These are phyloP conservation scores for Tenualosa ilisha DNA, from an alignment of 2,797 vertebrate genomes.

Conservation along the genomic window DNA sequence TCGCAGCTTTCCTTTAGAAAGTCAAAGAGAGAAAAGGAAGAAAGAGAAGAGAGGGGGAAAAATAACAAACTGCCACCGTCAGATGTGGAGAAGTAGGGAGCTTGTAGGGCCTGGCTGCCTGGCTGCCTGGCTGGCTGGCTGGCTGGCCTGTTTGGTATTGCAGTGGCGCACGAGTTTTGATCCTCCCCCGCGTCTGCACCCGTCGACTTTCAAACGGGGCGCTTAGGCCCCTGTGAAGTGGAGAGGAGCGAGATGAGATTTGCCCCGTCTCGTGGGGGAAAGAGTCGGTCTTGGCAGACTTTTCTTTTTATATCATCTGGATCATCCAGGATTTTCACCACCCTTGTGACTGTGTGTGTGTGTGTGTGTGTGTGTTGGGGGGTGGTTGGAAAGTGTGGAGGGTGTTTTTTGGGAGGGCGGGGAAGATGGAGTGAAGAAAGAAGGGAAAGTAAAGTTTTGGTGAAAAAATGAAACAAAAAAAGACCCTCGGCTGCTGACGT, in stretches of 20 bases:
- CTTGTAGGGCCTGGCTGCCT: slow-evolving; percentile 26
- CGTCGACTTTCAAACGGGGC: slow-evolving; percentile 9
- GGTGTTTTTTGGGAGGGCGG: background rate
- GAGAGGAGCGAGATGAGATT: slow-evolving; percentile 16
- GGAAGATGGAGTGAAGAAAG: background rate
- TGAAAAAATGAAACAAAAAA: background rate
- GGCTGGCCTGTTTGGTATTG: slow-evolving; percentile 60
- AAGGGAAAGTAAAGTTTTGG: slow-evolving; percentile 9
- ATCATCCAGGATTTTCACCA: slow-evolving; percentile 22
- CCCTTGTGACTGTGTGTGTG: background rate
- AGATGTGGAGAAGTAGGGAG: slow-evolving; percentile 42
- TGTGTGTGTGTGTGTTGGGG: background rate
- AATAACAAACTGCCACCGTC: slow-evolving; percentile 38
- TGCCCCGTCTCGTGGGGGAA: slow-evolving; percentile 10
- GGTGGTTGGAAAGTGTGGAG: background rate
- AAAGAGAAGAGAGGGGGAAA: slow-evolving; percentile 1
- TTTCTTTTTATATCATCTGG: slow-evolving; percentile 24
- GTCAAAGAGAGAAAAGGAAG: slow-evolving; percentile 21
- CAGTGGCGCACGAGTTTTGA: slow-evolving; percentile 46
- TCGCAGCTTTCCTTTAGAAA: slow-evolving; percentile 26
- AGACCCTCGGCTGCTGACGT: background rate
- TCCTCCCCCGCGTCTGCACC: slow-evolving; percentile 9
- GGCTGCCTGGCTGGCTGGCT: slow-evolving; percentile 58
- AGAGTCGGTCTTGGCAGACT: slow-evolving; percentile 6
- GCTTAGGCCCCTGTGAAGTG: slow-evolving; percentile 20